Evolutionary conservation across 2,797 vertebrate genomes (phyloP), one percentile per base, ranked within the genome.

Genomic region (Amazona ochrocephala): DNA sequence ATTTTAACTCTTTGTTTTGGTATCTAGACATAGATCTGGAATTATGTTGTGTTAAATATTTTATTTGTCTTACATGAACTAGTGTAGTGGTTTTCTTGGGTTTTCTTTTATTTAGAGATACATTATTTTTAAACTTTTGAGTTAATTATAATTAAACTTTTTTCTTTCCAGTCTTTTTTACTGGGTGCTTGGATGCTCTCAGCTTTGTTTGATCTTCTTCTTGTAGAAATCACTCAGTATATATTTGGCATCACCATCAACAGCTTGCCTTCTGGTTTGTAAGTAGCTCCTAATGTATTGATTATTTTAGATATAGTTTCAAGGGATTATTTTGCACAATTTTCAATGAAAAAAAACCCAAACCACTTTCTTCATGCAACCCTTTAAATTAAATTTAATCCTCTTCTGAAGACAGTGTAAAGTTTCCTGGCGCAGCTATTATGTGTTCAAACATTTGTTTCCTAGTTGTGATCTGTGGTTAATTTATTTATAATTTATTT

Each of bases 191-290:
- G 99, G 99, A 97, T 98, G 97, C 97, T 99, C 54, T 99, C 99
- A 68, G 98, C 98, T 10, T 94, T 99, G 79, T 97, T 98, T 97
- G 99, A 99, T 97, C 95, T 98, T 77, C 94, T 99, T 87, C 97
- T 99, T 65, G 98, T 98, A 51, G 98, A 99, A 97, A 96, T 97
- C 7, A 77, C 98, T 91, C 97, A 98, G 78, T 98, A 97, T 96
- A 83, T 98, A 30, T 98, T 99, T 97, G 98, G 98, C 60, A 97
- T 99, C 82, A 97, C 98, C 88, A 98, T 99, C 92, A 98, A 97
- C 94, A 98, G 98, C 91, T 98, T 99, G 95, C 99, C 99, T 92
- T 98, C 99, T 71, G 99, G 99, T 97, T 98, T 99, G 99, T 99
- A 98, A 99, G 99, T 99, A 97, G 53, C 77, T 95, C 60, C 70